Conservation (phyloP, 2,797 vertebrate genomes). For the Brotula barbata region DNA sequence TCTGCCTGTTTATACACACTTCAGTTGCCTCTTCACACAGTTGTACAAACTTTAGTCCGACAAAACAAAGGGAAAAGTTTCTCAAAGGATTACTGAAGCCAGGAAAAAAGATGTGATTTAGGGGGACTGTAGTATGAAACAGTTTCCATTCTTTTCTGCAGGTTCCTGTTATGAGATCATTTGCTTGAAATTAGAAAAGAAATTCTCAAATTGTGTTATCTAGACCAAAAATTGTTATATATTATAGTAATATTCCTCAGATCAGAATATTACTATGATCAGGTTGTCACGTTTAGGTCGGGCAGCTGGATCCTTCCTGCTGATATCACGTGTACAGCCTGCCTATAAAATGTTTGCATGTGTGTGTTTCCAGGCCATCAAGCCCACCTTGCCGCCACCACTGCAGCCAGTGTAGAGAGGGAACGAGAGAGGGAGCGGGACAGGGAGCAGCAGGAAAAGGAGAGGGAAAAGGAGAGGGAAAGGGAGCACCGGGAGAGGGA, state of each 20-base stretch:
- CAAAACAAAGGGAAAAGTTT: conserved; percentile 21
- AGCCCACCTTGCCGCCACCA: conserved; percentile 84
- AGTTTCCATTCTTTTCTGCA: too few relatives aligned
- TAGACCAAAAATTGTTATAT: too few relatives aligned
- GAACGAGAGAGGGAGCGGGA: conserved; percentile 76
- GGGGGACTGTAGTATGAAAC: too few relatives aligned
- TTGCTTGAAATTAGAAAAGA: too few relatives aligned
- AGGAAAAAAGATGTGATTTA: too few relatives aligned
- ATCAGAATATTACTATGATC: neutral
- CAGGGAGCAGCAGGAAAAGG: conserved; percentile 83
- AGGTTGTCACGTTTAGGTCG: neutral
- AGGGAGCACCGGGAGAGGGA: conserved; percentile 79
- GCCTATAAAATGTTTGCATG: conserved; percentile 26
- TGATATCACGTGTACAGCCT: neutral
- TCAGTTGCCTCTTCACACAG: conserved; percentile 13
- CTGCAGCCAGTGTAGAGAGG: conserved; percentile 83
- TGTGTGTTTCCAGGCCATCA: conserved; percentile 84
- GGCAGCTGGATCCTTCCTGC: conserved; percentile 12
- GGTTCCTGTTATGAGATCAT: too few relatives aligned
- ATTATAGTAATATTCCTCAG: conserved; percentile 9
- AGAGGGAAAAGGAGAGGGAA: conserved; percentile 77
- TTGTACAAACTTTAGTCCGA: conserved; percentile 4
- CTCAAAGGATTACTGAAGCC: too few relatives aligned
- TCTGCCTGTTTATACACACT: conserved; percentile 21
- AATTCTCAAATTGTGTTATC: too few relatives aligned